Percentiles rank a stretch among this genome's conserved stretches.
phyloP scores from a whole-genome alignment of 2,888 invertebrate genomes.

The Micoletzkya japonica region DNA sequence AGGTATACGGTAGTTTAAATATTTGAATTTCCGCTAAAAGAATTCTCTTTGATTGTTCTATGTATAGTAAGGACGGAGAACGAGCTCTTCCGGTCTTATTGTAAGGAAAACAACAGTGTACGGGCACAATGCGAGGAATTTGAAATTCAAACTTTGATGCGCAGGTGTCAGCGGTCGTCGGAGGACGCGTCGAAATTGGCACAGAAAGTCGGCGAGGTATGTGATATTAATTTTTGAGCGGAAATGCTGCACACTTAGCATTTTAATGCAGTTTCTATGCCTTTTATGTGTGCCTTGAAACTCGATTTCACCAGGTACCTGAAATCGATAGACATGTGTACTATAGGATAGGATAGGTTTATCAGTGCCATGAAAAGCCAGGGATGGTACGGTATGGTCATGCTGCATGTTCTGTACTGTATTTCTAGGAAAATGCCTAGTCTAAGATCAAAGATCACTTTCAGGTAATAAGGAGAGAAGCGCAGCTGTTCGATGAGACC shows the following conservation, averaged over 20 bases:
- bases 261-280: no score
- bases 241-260: no score
- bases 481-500: constrained; percentile 51
- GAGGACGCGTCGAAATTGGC: constrained; percentile 49
- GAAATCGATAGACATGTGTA: no score
- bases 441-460: neutral
- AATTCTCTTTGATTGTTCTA: neutral
- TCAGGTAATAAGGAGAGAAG: constrained; percentile 54
- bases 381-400: no score
- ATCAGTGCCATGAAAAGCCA: no score
- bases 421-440: no score
- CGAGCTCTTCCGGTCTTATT: neutral
- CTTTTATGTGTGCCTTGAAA: no score
- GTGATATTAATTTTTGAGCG: no score
- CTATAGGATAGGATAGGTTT: no score
- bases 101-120: constrained; percentile 7
- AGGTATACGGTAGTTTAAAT: constrained; percentile 33
- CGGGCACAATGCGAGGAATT: constrained; percentile 12
- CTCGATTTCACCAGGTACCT: no score
- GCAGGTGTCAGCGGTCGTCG: constrained; percentile 51
- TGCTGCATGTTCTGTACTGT: no score
- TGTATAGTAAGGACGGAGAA: neutral
- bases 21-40: neutral
- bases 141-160: no score
- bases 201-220: constrained; percentile 43